A percentile compares a stretch with the other conserved stretches of the same genome.
phyloP scores from a whole-genome alignment of 2,113 vertebrate genomes.

The Alces alces region DNA sequence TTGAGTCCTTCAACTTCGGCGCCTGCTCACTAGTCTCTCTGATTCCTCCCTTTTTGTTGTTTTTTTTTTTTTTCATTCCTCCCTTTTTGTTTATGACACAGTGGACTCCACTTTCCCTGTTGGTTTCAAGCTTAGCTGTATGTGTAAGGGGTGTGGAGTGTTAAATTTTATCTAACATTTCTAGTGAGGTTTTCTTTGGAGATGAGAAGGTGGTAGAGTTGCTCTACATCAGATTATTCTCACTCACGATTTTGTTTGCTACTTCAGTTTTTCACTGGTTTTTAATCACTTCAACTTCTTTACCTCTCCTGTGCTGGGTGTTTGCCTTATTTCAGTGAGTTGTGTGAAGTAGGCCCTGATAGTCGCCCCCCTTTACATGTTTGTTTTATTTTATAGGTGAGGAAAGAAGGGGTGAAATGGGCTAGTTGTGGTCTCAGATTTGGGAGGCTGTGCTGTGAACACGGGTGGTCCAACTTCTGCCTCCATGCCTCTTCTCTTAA shows the following conservation, averaged over 20 bases:
- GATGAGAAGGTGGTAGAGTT: not conserved
- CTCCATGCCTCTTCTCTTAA: not conserved
- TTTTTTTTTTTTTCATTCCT: not conserved
- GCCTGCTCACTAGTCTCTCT: not conserved
- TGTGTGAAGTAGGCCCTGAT: not conserved
- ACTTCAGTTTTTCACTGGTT: not conserved
- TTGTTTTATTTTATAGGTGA: not conserved
- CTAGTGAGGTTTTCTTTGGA: not conserved
- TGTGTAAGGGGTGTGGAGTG: not conserved
- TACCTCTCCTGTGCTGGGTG: not conserved
- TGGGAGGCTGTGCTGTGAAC: not conserved
- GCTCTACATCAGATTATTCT: not conserved
- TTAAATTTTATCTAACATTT: not conserved
- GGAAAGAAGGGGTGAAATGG: not conserved
- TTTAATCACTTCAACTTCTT: not conserved
- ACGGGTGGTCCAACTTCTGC: not conserved
- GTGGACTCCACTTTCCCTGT: not conserved
- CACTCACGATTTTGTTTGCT: not conserved
- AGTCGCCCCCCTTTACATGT: not conserved
- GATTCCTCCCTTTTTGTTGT: not conserved
- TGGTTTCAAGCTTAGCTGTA: not conserved
- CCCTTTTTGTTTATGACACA: not conserved
- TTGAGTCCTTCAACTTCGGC: not conserved
- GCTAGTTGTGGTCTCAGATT: not conserved
- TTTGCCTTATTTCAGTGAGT: not conserved